phyloP scores from a whole-genome alignment of 2,888 invertebrate genomes.

The Herminia tarsipennalis region DNA sequence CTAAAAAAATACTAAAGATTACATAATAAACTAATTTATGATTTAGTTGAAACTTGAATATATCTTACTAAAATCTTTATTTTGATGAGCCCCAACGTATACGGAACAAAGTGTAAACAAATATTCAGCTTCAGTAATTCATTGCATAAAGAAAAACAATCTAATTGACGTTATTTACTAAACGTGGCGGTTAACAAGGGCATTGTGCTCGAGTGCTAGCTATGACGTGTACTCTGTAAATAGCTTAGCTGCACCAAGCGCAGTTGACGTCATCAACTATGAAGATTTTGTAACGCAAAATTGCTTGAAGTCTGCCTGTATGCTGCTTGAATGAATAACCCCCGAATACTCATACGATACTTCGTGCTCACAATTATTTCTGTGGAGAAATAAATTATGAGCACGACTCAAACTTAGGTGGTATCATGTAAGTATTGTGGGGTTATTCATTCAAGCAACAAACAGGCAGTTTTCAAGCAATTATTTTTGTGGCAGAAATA shows the following conservation, averaged over 20 bases:
- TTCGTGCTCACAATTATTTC: too few species aligned
- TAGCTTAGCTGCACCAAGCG: conserved; percentile 40
- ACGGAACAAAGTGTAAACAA: conserved; percentile 36
- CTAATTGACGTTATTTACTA: conserved; percentile 31
- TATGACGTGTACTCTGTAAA: conserved; percentile 39
- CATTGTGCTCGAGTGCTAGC: conserved; percentile 34
- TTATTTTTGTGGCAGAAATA: too few species aligned
- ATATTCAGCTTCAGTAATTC: conserved; percentile 31
- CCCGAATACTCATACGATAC: neutral
- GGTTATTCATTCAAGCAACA: too few species aligned
- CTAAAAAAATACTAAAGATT: too few species aligned
- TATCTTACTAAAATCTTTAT: neutral
- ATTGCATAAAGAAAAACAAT: conserved; percentile 33
- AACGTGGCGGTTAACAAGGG: conserved; percentile 33
- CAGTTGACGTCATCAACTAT: conserved; percentile 33
- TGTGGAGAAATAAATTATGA: too few species aligned
- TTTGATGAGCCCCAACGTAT: too few species aligned
- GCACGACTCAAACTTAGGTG: too few species aligned
- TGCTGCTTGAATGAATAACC: neutral
- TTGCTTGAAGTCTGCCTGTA: neutral
- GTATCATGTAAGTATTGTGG: too few species aligned
- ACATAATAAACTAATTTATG: too few species aligned
- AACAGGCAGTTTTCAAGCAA: too few species aligned
- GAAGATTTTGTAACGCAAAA: conserved; percentile 24
- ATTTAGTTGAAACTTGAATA: neutral